Evolutionary conservation across 2,888 invertebrate species (phyloP), one percentile per base, ranked within the genome.

Genomic region (Oxycera nigricornis): DNA sequence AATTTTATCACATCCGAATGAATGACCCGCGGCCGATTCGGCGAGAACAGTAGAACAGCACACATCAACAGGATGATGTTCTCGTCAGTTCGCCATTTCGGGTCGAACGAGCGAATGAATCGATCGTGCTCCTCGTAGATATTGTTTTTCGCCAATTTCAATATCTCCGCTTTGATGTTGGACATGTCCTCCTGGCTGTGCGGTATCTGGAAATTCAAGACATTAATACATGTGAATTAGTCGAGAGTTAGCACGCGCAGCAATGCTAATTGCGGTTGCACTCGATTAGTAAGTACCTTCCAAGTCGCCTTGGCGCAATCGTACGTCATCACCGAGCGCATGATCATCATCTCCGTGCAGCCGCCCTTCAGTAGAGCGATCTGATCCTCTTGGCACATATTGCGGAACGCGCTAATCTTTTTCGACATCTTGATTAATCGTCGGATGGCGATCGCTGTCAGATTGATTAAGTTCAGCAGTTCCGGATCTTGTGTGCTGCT

Each of bases 321-420:
- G 82, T 96, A 98, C 61, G 94, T 94, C 88, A 95, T 93, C 0
- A 95, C 95, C 78, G 97, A 96, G 14, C 97, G 88, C 70, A 98
- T 88, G 74, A 98, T 93, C 91, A 98, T 93, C 91, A 98, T 94
- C 86, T 98, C 98, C 62, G 96, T 96, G 82, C 96, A 96, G 1
- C 97, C 96, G 0, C 97, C 96, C 81, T 86, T 85, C 2, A 86
- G 79, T 50, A 86, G 78, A 22, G 91, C 90, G 72, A 95, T 91
- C 86, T 98, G 97, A 84, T 98, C 97, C 80, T 95, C 95, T 81
- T 97, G 95, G 82, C 95, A 95, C 90, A 98, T 92, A 81, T 92
- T 93, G 83, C 94, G 94, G 85, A 98, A 98, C 1, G 95, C 94
- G 81, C 90, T 92, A 68, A 94, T 93, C 82, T 92, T 93, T 82